Conservation (phyloP, 1,140 invertebrate species). For the Drosophila arizonae region DNA sequence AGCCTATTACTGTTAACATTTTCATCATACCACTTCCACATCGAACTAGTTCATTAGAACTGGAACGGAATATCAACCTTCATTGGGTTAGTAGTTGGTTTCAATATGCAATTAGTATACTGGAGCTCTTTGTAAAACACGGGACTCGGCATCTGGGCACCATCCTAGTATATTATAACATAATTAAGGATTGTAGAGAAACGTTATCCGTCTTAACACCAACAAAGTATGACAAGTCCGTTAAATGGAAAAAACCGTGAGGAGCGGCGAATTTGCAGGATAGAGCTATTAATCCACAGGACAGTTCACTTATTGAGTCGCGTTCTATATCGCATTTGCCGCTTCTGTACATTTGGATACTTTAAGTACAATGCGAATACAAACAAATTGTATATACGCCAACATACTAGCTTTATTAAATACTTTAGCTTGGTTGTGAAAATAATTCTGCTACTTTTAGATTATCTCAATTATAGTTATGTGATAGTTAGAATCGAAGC, state of each 20-base stretch:
- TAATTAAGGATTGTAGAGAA: too few relatives aligned
- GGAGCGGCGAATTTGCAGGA: background rate
- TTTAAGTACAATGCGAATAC: conserved; percentile 2
- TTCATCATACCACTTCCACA: too few relatives aligned
- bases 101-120: too few relatives aligned
- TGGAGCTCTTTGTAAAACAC: too few relatives aligned
- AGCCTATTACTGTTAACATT: too few relatives aligned
- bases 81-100: too few relatives aligned
- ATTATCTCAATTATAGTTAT: background rate
- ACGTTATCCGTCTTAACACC: too few relatives aligned
- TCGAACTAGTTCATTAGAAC: too few relatives aligned
- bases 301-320: background rate
- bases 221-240: background rate
- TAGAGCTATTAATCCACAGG: background rate
- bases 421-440: background rate
- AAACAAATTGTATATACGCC: background rate
- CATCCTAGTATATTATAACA: too few relatives aligned
- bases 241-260: background rate
- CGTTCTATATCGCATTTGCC: background rate
- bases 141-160: too few relatives aligned
- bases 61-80: too few relatives aligned
- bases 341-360: background rate
- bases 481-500: background rate
- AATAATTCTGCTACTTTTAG: background rate
- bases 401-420: background rate